Evolutionary conservation across 2,113 vertebrate species (phyloP).

Genomic region (Pterocles orientalis): DNA sequence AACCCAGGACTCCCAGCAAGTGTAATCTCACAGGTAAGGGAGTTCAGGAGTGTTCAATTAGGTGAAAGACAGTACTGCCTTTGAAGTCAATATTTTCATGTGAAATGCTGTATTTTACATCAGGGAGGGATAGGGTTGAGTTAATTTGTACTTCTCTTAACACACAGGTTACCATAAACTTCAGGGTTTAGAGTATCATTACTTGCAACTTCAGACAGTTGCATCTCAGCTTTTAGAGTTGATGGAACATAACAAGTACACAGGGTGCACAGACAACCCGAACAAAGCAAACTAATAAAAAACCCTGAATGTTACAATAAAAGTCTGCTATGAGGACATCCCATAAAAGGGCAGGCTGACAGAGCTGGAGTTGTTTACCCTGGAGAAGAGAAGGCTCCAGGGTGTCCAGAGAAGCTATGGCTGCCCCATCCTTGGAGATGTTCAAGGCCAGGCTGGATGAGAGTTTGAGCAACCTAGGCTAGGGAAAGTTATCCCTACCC

Average conservation of each 20-base stretch:
- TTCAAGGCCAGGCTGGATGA: too few relatives aligned
- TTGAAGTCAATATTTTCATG: not conserved
- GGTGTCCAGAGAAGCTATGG: too few relatives aligned
- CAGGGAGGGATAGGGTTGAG: not conserved
- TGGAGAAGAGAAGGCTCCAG: too few relatives aligned
- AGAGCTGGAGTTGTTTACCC: too few relatives aligned
- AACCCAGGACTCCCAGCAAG: not conserved
- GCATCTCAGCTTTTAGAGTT: not conserved
- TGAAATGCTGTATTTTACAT: not conserved
- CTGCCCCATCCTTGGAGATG: too few relatives aligned
- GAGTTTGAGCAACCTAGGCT: too few relatives aligned
- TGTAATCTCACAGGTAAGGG: not conserved
- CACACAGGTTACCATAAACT: not conserved
- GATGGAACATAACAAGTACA: not conserved
- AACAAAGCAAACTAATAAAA: not conserved
- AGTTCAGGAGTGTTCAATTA: not conserved
- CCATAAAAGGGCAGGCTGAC: too few relatives aligned
- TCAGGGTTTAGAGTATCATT: not conserved
- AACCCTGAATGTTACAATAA: accelerated
- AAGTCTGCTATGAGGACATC: not conserved
- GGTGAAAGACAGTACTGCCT: not conserved
- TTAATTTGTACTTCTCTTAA: not conserved
- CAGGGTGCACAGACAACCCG: not conserved
- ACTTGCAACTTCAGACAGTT: not conserved
- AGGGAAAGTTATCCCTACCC: too few relatives aligned